Evolutionary conservation across 2,888 invertebrate genomes (phyloP).

Genomic region (Harpalus rubripes): DNA sequence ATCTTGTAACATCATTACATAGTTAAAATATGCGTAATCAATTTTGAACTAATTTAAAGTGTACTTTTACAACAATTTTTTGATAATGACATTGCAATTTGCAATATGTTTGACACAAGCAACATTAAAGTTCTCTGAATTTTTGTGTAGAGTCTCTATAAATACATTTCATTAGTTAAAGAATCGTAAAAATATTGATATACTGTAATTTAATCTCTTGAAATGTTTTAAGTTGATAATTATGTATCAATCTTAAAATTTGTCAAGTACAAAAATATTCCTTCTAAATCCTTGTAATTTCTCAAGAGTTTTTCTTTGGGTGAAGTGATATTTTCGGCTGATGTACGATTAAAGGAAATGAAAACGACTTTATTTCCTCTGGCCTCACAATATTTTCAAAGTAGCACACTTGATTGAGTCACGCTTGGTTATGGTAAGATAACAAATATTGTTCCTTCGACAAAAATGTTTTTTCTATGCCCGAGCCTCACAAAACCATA

Average conservation of each 20-base stretch:
- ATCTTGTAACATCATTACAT: too few relatives aligned
- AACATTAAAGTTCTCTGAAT: too few relatives aligned
- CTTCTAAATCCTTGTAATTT: slow-evolving; percentile 13
- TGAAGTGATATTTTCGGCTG: slow-evolving; percentile 7
- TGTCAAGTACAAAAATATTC: not conserved
- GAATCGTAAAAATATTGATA: not conserved
- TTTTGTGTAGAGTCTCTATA: too few relatives aligned
- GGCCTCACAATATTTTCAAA: slow-evolving; percentile 41
- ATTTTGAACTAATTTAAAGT: too few relatives aligned
- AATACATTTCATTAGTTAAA: too few relatives aligned
- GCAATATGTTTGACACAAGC: too few relatives aligned
- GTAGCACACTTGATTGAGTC: slow-evolving; percentile 38
- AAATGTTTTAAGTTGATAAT: not conserved
- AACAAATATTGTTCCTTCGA: not conserved
- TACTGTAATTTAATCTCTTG: not conserved
- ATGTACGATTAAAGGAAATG: slow-evolving; percentile 42
- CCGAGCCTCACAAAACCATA: not conserved
- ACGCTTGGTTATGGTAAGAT: slow-evolving; percentile 2
- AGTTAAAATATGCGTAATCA: too few relatives aligned
- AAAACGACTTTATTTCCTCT: slow-evolving; percentile 43
- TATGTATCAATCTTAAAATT: not conserved
- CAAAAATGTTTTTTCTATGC: not conserved
- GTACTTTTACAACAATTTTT: too few relatives aligned
- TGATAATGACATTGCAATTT: too few relatives aligned
- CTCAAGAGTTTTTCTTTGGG: slow-evolving; percentile 34